Evolutionary conservation across 2,888 invertebrate species (phyloP).

Genomic region (Pedicia rivosa): DNA sequence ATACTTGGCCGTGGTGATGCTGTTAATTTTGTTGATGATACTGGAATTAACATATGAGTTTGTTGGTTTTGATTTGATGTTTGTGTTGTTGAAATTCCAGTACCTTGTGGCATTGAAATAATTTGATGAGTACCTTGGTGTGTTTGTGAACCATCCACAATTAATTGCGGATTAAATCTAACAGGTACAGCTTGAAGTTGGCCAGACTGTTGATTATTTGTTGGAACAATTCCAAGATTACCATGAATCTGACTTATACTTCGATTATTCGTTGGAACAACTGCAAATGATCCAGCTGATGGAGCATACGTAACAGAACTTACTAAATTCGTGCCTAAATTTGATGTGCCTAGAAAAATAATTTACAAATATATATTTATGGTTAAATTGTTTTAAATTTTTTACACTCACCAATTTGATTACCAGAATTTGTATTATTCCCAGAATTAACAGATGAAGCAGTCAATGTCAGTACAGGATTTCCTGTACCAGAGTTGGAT

Average conservation of each 20-base stretch:
- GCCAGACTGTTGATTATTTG: background rate
- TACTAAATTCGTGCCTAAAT: slow-evolving; percentile 15
- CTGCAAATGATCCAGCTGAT: slow-evolving; percentile 26
- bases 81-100: slow-evolving; percentile 11
- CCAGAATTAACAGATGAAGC: slow-evolving; percentile 27
- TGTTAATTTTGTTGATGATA: slow-evolving; percentile 10
- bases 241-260: slow-evolving; percentile 22
- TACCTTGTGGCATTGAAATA: slow-evolving; percentile 17
- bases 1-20: slow-evolving; percentile 45
- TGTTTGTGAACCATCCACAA: slow-evolving; percentile 10
- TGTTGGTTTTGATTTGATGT: slow-evolving; percentile 10
- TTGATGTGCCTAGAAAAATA: slow-evolving; percentile 8
- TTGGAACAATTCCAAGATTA: background rate
- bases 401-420: background rate
- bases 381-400: no score
- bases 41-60: slow-evolving; percentile 25
- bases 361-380: no score
- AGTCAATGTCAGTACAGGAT: slow-evolving; percentile 15
- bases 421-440: slow-evolving; percentile 16
- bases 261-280: slow-evolving; percentile 20
- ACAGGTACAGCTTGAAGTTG: slow-evolving; percentile 22
- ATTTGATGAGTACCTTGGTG: slow-evolving; percentile 11
- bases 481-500: background rate
- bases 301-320: slow-evolving; percentile 23
- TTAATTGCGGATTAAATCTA: slow-evolving; percentile 20